Conservation (phyloP, 2,797 vertebrate species). For the Naso thynnoides region DNA sequence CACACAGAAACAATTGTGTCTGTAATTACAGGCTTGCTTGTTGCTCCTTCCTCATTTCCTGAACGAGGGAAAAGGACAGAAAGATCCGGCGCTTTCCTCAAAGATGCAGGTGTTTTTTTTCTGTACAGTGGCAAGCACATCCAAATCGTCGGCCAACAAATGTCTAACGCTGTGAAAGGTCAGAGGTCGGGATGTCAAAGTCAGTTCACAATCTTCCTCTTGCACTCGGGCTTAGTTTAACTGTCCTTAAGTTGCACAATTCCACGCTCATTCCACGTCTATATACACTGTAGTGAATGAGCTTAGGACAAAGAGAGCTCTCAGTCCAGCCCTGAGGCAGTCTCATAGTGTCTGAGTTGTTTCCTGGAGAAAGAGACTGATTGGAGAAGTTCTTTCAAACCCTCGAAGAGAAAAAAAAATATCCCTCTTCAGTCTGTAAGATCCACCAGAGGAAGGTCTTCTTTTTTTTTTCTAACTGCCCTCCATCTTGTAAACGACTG, state of each 20-base stretch:
- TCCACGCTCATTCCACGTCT: slow-evolving; percentile 23
- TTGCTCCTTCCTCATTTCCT: slow-evolving; percentile 52
- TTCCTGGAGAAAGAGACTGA: slow-evolving; percentile 28
- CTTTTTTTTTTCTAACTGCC: background rate
- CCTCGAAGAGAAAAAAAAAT: background rate
- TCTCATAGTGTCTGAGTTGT: slow-evolving; percentile 20
- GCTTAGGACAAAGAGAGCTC: slow-evolving; percentile 16
- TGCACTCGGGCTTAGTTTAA: background rate
- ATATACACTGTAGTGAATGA: slow-evolving; percentile 52
- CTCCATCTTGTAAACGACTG: slow-evolving; percentile 56
- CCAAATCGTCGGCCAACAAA: slow-evolving; percentile 6
- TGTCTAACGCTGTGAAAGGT: background rate
- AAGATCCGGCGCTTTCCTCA: slow-evolving; percentile 11
- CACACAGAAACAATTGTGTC: slow-evolving; percentile 21
- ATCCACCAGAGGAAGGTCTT: slow-evolving; percentile 18
- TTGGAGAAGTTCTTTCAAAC: slow-evolving; percentile 34
- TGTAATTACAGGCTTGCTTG: slow-evolving; percentile 49
- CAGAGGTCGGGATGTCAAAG: slow-evolving; percentile 11
- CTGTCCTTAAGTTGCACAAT: slow-evolving; percentile 9
- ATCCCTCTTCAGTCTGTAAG: slow-evolving; percentile 13
- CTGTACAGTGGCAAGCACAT: slow-evolving; percentile 37
- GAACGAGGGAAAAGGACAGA: slow-evolving; percentile 10
- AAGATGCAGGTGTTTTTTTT: slow-evolving; percentile 8
- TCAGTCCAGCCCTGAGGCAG: slow-evolving; percentile 3
- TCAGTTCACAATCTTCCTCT: slow-evolving; percentile 7